These are phyloP conservation scores for Echiichthys vipera DNA, from an alignment of 2,797 vertebrate genomes.

Conservation along the genomic window DNA sequence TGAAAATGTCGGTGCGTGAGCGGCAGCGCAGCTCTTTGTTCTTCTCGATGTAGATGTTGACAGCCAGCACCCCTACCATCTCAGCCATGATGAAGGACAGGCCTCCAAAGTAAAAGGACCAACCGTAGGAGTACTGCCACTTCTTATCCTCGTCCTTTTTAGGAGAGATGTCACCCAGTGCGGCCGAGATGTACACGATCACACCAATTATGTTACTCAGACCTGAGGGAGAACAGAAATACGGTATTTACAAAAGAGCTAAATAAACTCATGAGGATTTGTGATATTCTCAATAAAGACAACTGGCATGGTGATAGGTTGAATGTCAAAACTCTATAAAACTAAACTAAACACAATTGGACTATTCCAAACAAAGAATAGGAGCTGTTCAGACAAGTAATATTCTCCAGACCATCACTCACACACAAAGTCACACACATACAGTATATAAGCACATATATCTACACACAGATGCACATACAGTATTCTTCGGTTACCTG, in stretches of 20 bases:
- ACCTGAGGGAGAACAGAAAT: constrained; percentile 75
- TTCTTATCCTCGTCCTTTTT: constrained; percentile 95
- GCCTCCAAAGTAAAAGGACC: constrained; percentile 96
- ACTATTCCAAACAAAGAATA: constrained; percentile 32
- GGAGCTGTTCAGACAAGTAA: constrained; percentile 18
- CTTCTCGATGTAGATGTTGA: constrained; percentile 97
- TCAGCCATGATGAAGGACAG: constrained; percentile 97
- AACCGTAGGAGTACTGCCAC: constrained; percentile 95
- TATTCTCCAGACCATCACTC: constrained; percentile 34
- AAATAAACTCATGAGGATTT: constrained; percentile 16
- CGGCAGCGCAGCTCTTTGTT: constrained; percentile 94
- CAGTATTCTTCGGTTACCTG: constrained; percentile 81
- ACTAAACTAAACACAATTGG: constrained; percentile 27
- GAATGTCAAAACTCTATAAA: constrained; percentile 33
- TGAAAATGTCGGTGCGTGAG: constrained; percentile 92
- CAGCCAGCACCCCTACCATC: constrained; percentile 94
- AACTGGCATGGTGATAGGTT: neutral
- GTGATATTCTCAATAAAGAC: constrained; percentile 27
- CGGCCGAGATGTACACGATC: constrained; percentile 96
- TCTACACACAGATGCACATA: neutral
- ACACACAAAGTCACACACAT: constrained; percentile 1
- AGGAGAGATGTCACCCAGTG: constrained; percentile 93
- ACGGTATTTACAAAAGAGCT: constrained; percentile 21
- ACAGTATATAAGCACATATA: neutral
- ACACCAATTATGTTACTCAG: constrained; percentile 97